Percentiles rank a stretch among this genome's conserved stretches.
Evolutionary conservation across 1,140 invertebrate species (phyloP).

Genomic region (Lasaia peninsularis): DNA sequence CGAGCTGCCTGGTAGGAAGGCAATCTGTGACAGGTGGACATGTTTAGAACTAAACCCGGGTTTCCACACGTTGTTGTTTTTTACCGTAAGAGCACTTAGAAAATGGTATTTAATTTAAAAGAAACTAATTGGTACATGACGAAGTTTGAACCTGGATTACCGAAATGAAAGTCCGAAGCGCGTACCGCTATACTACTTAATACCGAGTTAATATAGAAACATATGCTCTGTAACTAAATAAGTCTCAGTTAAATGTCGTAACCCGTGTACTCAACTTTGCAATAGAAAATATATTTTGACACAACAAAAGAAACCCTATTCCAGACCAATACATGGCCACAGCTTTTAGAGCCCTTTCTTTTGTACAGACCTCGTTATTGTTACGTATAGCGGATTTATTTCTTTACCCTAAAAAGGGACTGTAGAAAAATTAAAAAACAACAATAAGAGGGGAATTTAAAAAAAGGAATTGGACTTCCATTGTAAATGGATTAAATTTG

Average conservation of each 20-base stretch:
- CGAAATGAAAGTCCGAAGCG: no score
- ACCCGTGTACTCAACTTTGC: slow-evolving; percentile 19
- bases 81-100: no score
- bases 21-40: no score
- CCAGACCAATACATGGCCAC: slow-evolving; percentile 24
- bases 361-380: slow-evolving; percentile 37
- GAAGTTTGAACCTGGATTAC: no score
- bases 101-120: no score
- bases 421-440: slow-evolving; percentile 39
- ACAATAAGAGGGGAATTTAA: slow-evolving; percentile 19
- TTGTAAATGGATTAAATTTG: not conserved
- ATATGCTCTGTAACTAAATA: not conserved
- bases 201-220: no score
- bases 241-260: not conserved
- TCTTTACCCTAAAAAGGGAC: slow-evolving; percentile 32
- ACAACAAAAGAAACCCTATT: slow-evolving; percentile 36
- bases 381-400: slow-evolving; percentile 40
- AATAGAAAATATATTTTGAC: slow-evolving; percentile 34
- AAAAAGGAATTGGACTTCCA: not conserved
- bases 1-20: no score
- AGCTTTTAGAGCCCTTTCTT: slow-evolving; percentile 35
- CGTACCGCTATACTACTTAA: no score
- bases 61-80: no score
- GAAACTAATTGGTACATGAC: no score
- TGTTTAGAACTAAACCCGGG: no score